Evolutionary conservation across 1,140 invertebrate species (phyloP), one percentile per base, ranked within the genome.

Genomic region (Neuroterus valhalla): DNA sequence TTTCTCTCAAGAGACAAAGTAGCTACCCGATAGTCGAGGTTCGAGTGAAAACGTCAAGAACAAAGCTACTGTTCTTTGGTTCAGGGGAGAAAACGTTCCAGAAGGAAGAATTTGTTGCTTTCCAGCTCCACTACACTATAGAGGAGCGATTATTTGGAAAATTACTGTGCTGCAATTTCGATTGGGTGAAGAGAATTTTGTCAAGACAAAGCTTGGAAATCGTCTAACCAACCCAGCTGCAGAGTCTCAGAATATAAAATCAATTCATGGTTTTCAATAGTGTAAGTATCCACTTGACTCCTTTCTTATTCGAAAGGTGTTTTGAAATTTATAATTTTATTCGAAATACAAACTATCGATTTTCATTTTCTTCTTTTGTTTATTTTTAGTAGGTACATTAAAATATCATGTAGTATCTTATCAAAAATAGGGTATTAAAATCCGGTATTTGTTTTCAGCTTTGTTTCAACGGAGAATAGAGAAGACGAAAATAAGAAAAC

Each of bases 51-150:
- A 62, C 15, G 23, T 62, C 12, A 31, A 26, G 55, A 62, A 62
- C 55, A 62, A 62, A 62, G 55, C 23, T 23, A n/a, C 23, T n/a
- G 55, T 62, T 55, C 52, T 15, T 55, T 55, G 23, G 19, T 55
- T 62, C 23, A 11, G 55, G 15, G 11, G 15, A 62, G 14, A 26
- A 62, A 62, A 62, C 26, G 2, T 62, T 23, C 21, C 14, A 38
- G 15, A 14, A n/a, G n/a, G 31, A 62, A 62, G 26, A 55, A 55
- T 55, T 55, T 14, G 26, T 15, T 14, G 23, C 31, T 62, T 3
- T 31, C 5, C 14, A 62, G 23, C 55, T 38, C 1, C 6, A 38
- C 31, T 38, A 38, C 31, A 38, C 8, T 23, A 0, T 5, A 26
- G 23, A 31, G 12, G n/a, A 62, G 55, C 1, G 3, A 62, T 62